Conservation (phyloP, 2,113 vertebrate species). For the Herpailurus yagouaroundi region DNA sequence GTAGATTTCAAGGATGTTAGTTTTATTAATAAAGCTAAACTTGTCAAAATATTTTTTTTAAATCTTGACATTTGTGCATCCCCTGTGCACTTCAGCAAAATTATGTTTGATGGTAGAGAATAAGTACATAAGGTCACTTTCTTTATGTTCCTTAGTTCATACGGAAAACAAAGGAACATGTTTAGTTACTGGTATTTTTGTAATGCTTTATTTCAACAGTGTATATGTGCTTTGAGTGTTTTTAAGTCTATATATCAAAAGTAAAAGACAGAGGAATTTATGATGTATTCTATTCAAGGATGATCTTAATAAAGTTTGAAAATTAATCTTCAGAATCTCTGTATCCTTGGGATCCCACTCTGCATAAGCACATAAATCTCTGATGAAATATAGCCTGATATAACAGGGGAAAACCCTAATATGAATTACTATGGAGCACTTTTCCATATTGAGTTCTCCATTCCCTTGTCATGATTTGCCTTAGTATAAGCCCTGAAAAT, state of each 20-base stretch:
- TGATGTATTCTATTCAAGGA: neutral
- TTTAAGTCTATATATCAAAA: neutral
- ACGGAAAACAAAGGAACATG: neutral
- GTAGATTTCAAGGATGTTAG: neutral
- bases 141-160: neutral
- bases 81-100: neutral
- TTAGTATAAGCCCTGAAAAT: neutral
- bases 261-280: neutral
- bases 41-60: neutral
- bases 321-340: neutral
- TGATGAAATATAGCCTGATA: neutral
- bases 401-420: neutral
- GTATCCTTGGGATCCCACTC: neutral
- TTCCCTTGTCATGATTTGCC: neutral
- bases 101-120: neutral
- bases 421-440: neutral
- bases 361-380: neutral
- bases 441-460: neutral
- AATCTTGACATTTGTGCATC: neutral
- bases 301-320: conserved; percentile 23
- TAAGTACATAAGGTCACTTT: neutral
- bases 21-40: conserved; percentile 29
- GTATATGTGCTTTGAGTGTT: neutral
- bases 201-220: neutral
- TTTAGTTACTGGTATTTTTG: neutral